Evolutionary conservation across 2,113 vertebrate genomes (phyloP).

Genomic region (Plestiodon gilberti): DNA sequence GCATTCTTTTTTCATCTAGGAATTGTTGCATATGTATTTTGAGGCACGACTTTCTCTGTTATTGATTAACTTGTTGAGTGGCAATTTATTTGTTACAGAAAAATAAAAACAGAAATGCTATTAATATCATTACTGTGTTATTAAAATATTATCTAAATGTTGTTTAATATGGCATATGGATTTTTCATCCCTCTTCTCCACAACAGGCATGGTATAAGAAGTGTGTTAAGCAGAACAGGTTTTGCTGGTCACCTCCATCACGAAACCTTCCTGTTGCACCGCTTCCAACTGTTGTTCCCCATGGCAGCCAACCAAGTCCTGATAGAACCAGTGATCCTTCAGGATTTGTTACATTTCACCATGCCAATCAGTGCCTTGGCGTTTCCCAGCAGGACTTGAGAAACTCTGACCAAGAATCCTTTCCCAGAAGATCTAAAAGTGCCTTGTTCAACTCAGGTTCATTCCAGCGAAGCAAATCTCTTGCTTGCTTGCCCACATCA

Average conservation of each 20-base stretch:
- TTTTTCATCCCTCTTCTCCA: conserved; percentile 20
- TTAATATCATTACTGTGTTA: too few species aligned
- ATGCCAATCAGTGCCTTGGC: conserved; percentile 22
- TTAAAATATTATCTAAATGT: conserved; percentile 43
- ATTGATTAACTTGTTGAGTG: conserved; percentile 9
- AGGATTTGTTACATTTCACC: conserved; percentile 39
- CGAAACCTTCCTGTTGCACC: conserved; percentile 46
- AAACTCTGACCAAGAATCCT: conserved; percentile 55
- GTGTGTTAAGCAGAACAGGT: conserved; percentile 66
- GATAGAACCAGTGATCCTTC: conserved; percentile 64
- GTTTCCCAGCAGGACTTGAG: conserved; percentile 68
- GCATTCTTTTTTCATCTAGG: background rate
- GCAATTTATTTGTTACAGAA: conserved; percentile 41
- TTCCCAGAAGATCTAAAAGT: conserved; percentile 44
- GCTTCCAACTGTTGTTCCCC: conserved; percentile 51
- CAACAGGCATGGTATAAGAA: conserved; percentile 72
- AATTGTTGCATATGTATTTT: background rate
- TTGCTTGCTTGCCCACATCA: conserved; percentile 86
- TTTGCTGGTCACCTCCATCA: conserved; percentile 50
- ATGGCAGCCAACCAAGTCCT: conserved; percentile 38
- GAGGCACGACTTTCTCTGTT: background rate
- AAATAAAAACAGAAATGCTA: conserved; percentile 23
- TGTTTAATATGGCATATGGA: conserved; percentile 41
- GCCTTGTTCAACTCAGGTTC: conserved; percentile 68
- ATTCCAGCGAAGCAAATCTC: conserved; percentile 82